Conservation (phyloP, 2,113 vertebrate species). For the Raja brachyura region DNA sequence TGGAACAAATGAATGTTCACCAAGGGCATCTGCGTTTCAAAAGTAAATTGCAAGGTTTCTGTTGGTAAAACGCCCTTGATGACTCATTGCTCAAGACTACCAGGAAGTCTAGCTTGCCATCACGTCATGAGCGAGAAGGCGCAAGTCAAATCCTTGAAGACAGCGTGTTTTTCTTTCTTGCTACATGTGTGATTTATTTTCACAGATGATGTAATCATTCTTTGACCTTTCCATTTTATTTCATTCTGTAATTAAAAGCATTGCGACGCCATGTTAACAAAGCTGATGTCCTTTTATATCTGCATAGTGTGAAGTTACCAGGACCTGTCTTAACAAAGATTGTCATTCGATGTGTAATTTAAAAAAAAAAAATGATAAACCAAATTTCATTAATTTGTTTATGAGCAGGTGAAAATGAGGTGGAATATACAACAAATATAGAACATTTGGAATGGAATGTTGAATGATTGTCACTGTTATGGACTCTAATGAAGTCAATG, state of each 20-base stretch:
- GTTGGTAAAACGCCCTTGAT: neutral
- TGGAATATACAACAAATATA: neutral
- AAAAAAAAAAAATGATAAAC: neutral
- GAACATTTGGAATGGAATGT: neutral
- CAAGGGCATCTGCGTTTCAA: neutral
- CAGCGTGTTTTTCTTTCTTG: neutral
- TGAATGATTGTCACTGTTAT: conserved; percentile 3
- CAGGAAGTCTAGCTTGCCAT: neutral
- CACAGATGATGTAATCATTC: neutral
- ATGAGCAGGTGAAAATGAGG: conserved; percentile 10
- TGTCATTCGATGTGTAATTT: conserved; percentile 25
- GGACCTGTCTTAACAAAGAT: conserved; percentile 14
- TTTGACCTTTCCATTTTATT: conserved; percentile 12
- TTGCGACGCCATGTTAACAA: neutral
- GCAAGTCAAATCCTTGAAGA: neutral
- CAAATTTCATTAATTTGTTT: conserved; percentile 33
- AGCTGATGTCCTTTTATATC: neutral
- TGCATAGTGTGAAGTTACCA: neutral
- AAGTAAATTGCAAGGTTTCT: conserved; percentile 11
- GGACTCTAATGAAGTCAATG: neutral
- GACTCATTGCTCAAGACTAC: conserved; percentile 1
- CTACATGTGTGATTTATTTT: neutral
- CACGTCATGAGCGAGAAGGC: neutral
- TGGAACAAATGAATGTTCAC: conserved; percentile 28
- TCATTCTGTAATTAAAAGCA: conserved; percentile 25